Evolutionary conservation across 2,888 invertebrate species (phyloP), one percentile per base, ranked within the genome.

Genomic region (Rotaria magnacalcarata): DNA sequence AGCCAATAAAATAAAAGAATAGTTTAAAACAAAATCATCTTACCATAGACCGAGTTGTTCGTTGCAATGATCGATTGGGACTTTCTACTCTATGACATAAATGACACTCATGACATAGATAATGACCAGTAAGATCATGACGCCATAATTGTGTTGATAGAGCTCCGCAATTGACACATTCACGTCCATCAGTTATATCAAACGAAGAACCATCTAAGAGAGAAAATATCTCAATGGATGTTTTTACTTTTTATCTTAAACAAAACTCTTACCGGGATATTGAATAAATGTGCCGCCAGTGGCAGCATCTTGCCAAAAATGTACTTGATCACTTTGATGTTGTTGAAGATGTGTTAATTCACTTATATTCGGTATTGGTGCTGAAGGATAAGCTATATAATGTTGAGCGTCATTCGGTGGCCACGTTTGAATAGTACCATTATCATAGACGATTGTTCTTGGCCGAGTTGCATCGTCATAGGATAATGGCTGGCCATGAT

Each of bases 41-140:
- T 93, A 97, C 97, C 94, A 97, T 94, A 93, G 97, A 94, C 93
- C 97, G 96, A 91, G 96, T 96, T 88, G 97, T 97, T 93, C 97
- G 97, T 41, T 43, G 21, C 90, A 99, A 93, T 88, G 97, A 97
- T 89, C 97, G 93, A 93, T 96, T 97, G 93, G 96, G 95, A 90
- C 97, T 97, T 93, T 98, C 98, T 96, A 97, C 97, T 93, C 97
- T 97, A 93, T 96, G 96, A 93, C 97, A 98, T 87, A 97, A 94
- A 88, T 97, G 97, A 92, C 97, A 98, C 87, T 97, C 97, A 93
- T 98, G 98, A 93, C 97, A 98, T 90, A 97, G 93, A 92, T 97
- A 97, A 93, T 97, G 96, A 50, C 97, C 97, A 86, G 96, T 96
- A 88, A 96, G 95, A 92, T 97, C 97, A 89, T 97, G 93, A 88